Conservation (phyloP, 2,797 vertebrate species). For the Notolepis coatsorum region DNA sequence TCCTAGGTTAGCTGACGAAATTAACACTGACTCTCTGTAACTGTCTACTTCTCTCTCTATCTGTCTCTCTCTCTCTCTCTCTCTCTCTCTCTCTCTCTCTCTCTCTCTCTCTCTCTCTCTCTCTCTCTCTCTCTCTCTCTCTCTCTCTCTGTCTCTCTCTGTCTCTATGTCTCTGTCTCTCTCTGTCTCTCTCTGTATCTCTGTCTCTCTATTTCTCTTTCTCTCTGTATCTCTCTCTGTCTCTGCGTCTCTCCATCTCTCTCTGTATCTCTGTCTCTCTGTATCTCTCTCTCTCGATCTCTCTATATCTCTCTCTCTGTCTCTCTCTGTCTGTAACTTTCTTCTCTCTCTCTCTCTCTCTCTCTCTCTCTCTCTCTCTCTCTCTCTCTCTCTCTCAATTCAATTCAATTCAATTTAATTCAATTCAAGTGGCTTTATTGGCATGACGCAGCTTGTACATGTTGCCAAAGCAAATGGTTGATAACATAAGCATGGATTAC, state of each 20-base stretch:
- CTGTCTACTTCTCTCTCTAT: too few species aligned
- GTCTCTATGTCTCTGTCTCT: neutral
- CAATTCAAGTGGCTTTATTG: too few species aligned
- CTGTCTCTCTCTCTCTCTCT: neutral
- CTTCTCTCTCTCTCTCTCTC: neutral
- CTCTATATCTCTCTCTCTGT: neutral
- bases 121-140: neutral
- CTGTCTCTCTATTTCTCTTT: conserved; percentile 13
- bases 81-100: neutral
- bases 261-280: neutral
- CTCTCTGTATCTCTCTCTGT: neutral
- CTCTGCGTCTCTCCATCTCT: too few species aligned
- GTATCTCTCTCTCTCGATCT: too few species aligned
- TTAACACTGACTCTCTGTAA: neutral
- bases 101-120: neutral
- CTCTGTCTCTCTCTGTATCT: neutral
- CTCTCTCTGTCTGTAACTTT: conserved; percentile 7
- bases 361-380: neutral
- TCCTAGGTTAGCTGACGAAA: neutral
- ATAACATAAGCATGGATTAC: too few species aligned
- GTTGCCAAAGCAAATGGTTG: too few species aligned
- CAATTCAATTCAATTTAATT: too few species aligned
- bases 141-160: neutral
- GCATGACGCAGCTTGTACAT: too few species aligned
- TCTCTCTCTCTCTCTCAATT: too few species aligned